Base-by-base conservation (phyloP, 2,797 vertebrate genomes). In the Poeciliopsis paucimaculata region DNA sequence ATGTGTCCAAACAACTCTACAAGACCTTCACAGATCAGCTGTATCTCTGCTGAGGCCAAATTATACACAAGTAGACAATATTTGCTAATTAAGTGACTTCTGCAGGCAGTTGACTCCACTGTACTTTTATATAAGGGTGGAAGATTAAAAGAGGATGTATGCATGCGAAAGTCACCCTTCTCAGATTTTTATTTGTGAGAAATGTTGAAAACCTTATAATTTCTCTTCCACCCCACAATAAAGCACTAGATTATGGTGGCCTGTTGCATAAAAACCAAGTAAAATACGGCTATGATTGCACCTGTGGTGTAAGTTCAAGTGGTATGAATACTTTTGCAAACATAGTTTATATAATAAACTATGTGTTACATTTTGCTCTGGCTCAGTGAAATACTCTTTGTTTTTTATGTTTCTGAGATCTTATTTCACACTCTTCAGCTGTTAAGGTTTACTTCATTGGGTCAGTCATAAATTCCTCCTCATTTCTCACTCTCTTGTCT, bases 341-440 rank as follows among this genome's bases (percentile, higher is more conserved):
- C 15, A 18, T 36, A 39, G 18, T 26, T 39, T 71, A 71, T 45
- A 71, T 43, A 16, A 28, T 12, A 71, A 45, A 2, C 41, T 71
- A 15, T 41, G 26, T n/a, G 41, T 71, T 26, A n/a, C 41, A 71
- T n/a, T 45, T 20, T 15, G 26, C 12, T 43, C 73, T 57, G 47
- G 18, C 5, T 26, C 64, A 8, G 15, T 64, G 53, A 55, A 26
- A 55, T 0, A 2, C 34, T 57, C 64, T 2, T 23, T 75, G 23
- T 18, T 68, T 78, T 12, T 71, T 45, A 62, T 41, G 55, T 51
- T 6, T 45, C 36, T 71, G 45, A 51, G 47, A n/a, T 78, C 66
- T 53, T 72, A 45, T 74, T 79, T 36, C 45, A 36, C 9, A 49
- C n/a, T 39, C 31, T 66, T 76, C 64, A 41, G 10, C 64, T 68